Percentiles rank a stretch among this genome's conserved stretches.
Conservation (phyloP, 2,797 vertebrate species). For the Tragopan temminckii region DNA sequence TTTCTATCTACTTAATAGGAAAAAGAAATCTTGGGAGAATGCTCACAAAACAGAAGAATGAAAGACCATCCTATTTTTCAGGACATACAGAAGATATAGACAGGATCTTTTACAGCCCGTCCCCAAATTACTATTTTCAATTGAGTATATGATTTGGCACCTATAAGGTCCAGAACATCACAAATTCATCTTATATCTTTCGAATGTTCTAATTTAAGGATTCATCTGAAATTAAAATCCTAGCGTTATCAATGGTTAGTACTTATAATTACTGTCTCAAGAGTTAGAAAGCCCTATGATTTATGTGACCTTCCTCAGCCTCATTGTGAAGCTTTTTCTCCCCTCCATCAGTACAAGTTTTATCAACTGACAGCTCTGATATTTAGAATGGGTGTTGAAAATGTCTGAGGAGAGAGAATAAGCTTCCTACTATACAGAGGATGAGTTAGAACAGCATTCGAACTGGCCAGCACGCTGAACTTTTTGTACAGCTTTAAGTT, state of each 20-base stretch:
- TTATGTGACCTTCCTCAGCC: neutral
- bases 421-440: neutral
- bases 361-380: neutral
- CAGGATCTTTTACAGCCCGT: neutral
- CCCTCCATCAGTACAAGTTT: neutral
- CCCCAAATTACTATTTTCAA: neutral
- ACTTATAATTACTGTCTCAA: neutral
- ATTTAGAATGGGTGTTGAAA: neutral
- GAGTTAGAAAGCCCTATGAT: rapidly evolving
- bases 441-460: neutral
- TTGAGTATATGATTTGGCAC: neutral
- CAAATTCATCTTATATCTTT: neutral
- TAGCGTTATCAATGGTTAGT: neutral
- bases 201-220: neutral
- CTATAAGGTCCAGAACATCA: neutral
- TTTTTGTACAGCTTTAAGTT: neutral
- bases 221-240: neutral
- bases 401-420: neutral
- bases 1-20: neutral
- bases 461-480: neutral
- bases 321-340: neutral
- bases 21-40: neutral
- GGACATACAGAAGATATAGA: neutral
- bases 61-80: neutral
- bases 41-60: neutral